phyloP scores from a whole-genome alignment of 2,797 vertebrate species.

The Glyptemys insculpta region DNA sequence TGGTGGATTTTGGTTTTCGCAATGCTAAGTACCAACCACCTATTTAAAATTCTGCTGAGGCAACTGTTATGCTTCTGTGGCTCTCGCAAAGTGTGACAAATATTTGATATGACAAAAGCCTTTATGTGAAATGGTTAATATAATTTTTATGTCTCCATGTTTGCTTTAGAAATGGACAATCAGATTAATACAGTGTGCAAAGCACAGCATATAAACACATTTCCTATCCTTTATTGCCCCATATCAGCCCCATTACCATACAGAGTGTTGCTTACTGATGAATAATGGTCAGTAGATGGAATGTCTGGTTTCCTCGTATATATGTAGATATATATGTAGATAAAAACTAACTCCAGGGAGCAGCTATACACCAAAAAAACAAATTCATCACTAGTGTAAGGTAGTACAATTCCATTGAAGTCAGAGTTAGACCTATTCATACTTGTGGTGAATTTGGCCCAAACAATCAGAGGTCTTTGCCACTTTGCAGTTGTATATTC shows the following conservation, averaged over 20 bases:
- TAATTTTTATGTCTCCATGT: constrained; percentile 48
- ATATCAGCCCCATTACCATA: background rate
- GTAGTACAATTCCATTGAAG: background rate
- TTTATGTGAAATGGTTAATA: constrained; percentile 59
- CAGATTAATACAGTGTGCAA: constrained; percentile 59
- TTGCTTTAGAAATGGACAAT: constrained; percentile 62
- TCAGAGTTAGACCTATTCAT: constrained; percentile 1
- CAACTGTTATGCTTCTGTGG: background rate
- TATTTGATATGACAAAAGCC: constrained; percentile 29
- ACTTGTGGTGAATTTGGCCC: background rate
- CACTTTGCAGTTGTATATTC: background rate
- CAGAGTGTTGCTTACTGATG: constrained; percentile 27
- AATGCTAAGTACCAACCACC: accelerated
- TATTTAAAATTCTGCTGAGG: constrained; percentile 48
- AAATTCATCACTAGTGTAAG: background rate
- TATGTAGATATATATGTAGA: background rate
- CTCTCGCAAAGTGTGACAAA: constrained; percentile 45
- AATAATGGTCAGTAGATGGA: constrained; percentile 1
- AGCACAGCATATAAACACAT: constrained; percentile 45
- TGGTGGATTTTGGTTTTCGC: background rate
- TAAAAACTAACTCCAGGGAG: background rate
- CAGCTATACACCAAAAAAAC: background rate
- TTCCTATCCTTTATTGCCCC: constrained; percentile 47
- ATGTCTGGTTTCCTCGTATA: background rate
- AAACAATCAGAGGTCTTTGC: background rate